Evolutionary conservation across 2,797 vertebrate species (phyloP).

Genomic region (Thaleichthys pacificus): DNA sequence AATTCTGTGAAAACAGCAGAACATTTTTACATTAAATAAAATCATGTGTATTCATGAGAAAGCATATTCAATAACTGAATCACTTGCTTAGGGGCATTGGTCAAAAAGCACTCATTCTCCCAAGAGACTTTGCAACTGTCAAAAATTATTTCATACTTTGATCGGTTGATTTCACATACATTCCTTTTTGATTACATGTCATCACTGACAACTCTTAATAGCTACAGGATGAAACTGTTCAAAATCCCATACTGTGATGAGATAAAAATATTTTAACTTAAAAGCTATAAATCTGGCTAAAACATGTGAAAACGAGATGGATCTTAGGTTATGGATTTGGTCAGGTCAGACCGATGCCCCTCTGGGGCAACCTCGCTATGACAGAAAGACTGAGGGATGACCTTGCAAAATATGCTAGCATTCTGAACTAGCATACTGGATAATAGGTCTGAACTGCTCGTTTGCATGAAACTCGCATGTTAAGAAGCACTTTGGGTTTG

Average conservation of each 20-base stretch:
- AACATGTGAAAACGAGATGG: background rate
- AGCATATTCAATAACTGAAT: background rate
- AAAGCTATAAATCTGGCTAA: background rate
- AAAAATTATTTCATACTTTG: background rate
- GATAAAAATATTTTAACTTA: background rate
- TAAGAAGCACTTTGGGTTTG: slow-evolving; percentile 75
- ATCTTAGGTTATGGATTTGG: background rate
- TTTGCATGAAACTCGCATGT: slow-evolving; percentile 37
- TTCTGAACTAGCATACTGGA: background rate
- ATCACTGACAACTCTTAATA: background rate
- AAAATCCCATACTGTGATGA: background rate
- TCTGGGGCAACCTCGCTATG: background rate
- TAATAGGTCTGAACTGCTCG: slow-evolving; percentile 2
- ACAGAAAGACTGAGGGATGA: slow-evolving; percentile 1
- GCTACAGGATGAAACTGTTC: background rate
- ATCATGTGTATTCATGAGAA: background rate
- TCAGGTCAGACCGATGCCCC: background rate
- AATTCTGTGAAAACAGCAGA: background rate
- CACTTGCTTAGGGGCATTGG: background rate
- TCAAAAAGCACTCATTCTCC: background rate
- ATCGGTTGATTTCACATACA: background rate
- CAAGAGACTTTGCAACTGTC: background rate
- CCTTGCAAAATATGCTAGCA: background rate
- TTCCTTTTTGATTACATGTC: background rate
- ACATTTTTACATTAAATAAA: background rate